Evolutionary conservation across 2,113 vertebrate genomes (phyloP).

Genomic region (Semnornis frantzii): DNA sequence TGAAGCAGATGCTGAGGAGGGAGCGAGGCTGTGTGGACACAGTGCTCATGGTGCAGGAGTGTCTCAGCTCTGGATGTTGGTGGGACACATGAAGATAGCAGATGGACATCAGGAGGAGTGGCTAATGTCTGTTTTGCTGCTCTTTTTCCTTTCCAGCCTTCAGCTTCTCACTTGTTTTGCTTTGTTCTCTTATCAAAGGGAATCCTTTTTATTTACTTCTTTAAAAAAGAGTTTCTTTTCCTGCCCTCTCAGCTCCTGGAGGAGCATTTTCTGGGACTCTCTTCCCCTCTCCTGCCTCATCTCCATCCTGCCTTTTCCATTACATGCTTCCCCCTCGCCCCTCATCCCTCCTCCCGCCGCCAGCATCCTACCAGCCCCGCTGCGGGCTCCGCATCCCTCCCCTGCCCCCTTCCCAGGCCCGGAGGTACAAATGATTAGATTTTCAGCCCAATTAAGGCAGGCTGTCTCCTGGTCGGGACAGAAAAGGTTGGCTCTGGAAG

Average conservation of each 20-base stretch:
- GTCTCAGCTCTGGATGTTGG: not conserved
- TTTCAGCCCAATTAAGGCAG: slow-evolving; percentile 77
- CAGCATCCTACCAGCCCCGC: not conserved
- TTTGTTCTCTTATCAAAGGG: not conserved
- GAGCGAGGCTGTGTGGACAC: accelerated
- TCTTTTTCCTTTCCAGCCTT: not conserved
- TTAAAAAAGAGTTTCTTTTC: not conserved
- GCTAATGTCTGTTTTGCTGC: accelerated
- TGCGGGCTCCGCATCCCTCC: not conserved
- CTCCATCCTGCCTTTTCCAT: slow-evolving; percentile 18
- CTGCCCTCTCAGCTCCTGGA: not conserved
- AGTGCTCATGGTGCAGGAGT: accelerated
- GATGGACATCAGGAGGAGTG: not conserved
- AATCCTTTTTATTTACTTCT: not conserved
- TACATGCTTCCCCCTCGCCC: not conserved
- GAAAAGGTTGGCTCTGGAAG: slow-evolving; percentile 67
- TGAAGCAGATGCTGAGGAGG: not conserved
- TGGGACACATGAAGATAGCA: not conserved
- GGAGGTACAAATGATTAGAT: slow-evolving; percentile 77
- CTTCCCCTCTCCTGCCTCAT: not conserved
- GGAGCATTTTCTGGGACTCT: not conserved
- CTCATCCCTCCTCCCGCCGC: not conserved
- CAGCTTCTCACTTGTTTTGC: not conserved
- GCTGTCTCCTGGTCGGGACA: slow-evolving; percentile 63
- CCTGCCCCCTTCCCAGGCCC: slow-evolving; percentile 60